Evolutionary conservation across 2,113 vertebrate genomes (phyloP).

Genomic region (Amphilophus citrinellus): DNA sequence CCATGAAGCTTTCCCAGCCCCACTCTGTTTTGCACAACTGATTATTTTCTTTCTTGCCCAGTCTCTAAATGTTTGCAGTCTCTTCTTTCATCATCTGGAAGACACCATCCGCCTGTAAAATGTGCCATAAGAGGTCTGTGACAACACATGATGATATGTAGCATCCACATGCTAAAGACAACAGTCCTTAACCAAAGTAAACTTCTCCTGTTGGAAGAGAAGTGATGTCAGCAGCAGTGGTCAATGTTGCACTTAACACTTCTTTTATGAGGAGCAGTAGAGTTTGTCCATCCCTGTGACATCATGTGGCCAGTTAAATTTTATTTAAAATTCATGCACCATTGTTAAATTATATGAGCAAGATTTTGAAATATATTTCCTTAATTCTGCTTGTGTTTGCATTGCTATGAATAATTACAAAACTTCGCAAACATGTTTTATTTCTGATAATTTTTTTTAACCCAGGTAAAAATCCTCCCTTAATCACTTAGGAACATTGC

Average conservation of each 20-base stretch:
- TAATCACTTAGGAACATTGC: neutral
- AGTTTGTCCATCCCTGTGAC: conserved; percentile 48
- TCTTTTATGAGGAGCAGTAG: conserved; percentile 33
- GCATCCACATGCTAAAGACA: conserved; percentile 62
- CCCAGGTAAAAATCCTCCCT: neutral
- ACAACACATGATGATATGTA: conserved; percentile 61
- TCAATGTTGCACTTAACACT: conserved; percentile 51
- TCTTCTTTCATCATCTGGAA: conserved; percentile 32
- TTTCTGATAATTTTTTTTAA: conserved; percentile 1
- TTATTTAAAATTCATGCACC: neutral
- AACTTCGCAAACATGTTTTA: neutral
- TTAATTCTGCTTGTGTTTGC: neutral
- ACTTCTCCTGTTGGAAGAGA: conserved; percentile 48
- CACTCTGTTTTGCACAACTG: neutral
- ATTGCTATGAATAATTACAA: neutral
- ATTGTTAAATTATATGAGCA: neutral
- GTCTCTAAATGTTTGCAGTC: conserved; percentile 18
- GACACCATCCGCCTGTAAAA: conserved; percentile 44
- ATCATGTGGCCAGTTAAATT: conserved; percentile 52
- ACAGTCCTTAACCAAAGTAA: conserved; percentile 60
- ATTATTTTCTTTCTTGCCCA: neutral
- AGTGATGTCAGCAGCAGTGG: conserved; percentile 59
- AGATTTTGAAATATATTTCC: neutral
- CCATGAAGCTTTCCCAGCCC: neutral
- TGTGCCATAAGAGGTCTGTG: conserved; percentile 48